Evolutionary conservation across 2,888 invertebrate species (phyloP).

Genomic region (Agrotis clavis): DNA sequence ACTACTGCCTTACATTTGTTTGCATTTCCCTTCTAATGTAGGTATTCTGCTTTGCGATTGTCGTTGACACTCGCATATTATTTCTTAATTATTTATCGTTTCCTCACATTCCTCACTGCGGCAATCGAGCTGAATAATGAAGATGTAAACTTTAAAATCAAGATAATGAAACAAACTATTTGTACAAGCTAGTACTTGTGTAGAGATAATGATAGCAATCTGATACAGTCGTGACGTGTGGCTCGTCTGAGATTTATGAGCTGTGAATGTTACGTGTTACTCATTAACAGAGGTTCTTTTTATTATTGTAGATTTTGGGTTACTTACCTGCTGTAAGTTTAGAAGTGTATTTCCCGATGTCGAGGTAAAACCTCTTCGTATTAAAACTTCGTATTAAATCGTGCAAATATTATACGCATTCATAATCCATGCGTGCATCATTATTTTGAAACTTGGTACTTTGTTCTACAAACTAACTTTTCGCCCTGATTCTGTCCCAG

Average conservation of each 20-base stretch:
- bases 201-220: conserved; percentile 22
- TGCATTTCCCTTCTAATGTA: no score
- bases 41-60: no score
- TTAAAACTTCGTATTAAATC: no score
- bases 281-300: background rate
- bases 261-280: conserved; percentile 31
- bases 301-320: background rate
- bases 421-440: no score
- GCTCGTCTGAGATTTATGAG: conserved; percentile 36
- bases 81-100: no score
- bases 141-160: background rate
- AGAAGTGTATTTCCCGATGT: background rate
- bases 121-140: background rate
- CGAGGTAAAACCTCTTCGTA: background rate
- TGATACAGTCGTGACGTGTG: conserved; percentile 17
- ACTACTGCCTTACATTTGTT: no score
- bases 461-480: no score
- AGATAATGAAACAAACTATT: background rate
- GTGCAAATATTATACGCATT: no score
- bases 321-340: background rate
- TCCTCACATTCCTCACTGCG: no score
- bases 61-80: no score
- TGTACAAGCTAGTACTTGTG: background rate
- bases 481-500: no score
- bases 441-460: no score